These are phyloP conservation scores for Catharus ustulatus DNA, from an alignment of 2,797 vertebrate species.

Conservation along the genomic window DNA sequence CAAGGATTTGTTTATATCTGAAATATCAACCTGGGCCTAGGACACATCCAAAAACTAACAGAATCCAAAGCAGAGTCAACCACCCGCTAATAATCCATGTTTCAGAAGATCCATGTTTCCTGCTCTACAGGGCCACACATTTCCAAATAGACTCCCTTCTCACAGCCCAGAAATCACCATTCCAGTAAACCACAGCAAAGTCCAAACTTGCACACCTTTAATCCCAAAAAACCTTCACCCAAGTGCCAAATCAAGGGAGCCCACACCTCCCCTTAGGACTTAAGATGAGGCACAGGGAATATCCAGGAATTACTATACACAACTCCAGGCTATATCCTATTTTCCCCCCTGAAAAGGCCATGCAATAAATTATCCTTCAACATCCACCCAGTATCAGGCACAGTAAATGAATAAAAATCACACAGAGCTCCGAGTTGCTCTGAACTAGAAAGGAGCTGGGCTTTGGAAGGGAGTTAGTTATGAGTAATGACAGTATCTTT, in stretches of 20 bases:
- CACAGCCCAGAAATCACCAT: neutral
- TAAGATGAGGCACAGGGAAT: neutral
- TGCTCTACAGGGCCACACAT: neutral
- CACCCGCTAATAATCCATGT: neutral
- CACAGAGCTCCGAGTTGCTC: fast-evolving
- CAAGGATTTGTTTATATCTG: neutral
- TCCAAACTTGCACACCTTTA: neutral
- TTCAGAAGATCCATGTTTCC: neutral
- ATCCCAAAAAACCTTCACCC: neutral
- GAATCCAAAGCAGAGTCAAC: neutral
- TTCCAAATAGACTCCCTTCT: neutral
- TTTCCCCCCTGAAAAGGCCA: neutral
- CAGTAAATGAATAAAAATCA: neutral
- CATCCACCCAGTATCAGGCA: neutral
- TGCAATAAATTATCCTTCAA: neutral
- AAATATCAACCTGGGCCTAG: neutral
- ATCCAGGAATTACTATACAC: neutral
- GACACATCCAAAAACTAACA: neutral
- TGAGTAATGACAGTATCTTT: neutral
- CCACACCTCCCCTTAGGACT: neutral
- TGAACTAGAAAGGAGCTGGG: neutral
- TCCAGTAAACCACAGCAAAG: neutral
- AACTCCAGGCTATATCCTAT: neutral
- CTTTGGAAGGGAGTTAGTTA: neutral
- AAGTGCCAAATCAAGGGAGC: neutral